phyloP scores from a whole-genome alignment of 2,888 invertebrate species.

The Megaustenia siamemsis region DNA sequence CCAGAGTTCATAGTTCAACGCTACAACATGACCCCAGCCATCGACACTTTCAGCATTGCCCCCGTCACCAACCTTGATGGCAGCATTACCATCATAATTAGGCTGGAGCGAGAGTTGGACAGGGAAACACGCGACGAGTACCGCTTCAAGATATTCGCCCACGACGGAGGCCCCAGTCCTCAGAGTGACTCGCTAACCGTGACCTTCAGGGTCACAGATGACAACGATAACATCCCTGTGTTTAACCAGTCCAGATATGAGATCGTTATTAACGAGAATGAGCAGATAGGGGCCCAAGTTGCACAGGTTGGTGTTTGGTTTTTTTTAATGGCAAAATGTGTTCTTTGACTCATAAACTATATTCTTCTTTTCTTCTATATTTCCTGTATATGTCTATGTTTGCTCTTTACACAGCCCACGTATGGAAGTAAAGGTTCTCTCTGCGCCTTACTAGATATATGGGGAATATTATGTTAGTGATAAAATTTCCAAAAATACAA shows the following conservation, averaged over 20 bases:
- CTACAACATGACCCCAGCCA: conserved; percentile 64
- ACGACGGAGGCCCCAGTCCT: conserved; percentile 65
- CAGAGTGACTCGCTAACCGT: conserved; percentile 63
- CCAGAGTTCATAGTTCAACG: conserved; percentile 67
- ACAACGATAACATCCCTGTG: conserved; percentile 70
- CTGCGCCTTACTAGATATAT: too few relatives aligned
- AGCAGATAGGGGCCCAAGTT: conserved; percentile 29
- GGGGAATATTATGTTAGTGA: too few relatives aligned
- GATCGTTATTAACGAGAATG: conserved; percentile 63
- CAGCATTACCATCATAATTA: conserved; percentile 66
- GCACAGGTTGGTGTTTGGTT: conserved; percentile 34
- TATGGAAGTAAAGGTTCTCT: too few relatives aligned
- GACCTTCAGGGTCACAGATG: conserved; percentile 66
- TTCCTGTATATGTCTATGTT: too few relatives aligned
- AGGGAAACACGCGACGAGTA: conserved; percentile 66
- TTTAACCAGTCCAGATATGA: conserved; percentile 57
- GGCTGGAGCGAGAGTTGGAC: conserved; percentile 65
- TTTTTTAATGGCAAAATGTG: background rate
- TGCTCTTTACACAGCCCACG: too few relatives aligned
- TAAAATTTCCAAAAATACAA: too few relatives aligned
- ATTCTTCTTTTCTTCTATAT: too few relatives aligned
- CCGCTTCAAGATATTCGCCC: conserved; percentile 67
- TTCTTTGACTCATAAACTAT: too few relatives aligned
- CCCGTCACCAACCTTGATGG: conserved; percentile 67
- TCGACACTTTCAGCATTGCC: conserved; percentile 65